A percentile compares a stretch with the other conserved stretches of the same genome.
These are phyloP conservation scores for Ceramica pisi DNA, from an alignment of 2,888 invertebrate genomes.

Conservation along the genomic window DNA sequence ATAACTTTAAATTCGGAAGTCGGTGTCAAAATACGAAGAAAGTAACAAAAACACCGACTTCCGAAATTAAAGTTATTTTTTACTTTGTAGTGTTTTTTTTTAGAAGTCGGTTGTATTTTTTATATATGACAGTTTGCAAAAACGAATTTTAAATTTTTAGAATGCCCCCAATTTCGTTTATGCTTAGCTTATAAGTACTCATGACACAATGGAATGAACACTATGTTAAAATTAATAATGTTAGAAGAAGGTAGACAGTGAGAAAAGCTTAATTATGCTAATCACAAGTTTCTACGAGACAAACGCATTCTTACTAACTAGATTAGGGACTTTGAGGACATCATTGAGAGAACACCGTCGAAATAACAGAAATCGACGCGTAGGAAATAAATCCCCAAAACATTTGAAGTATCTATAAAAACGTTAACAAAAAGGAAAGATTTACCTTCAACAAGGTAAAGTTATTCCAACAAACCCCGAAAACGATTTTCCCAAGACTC, in stretches of 20 bases:
- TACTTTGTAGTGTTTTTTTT: too few species aligned
- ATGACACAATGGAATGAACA: neutral
- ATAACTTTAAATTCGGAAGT: too few species aligned
- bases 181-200: neutral
- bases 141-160: too few species aligned
- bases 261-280: neutral
- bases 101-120: too few species aligned
- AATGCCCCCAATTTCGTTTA: neutral
- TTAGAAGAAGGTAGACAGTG: neutral
- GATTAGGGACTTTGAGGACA: neutral
- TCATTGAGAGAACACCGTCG: neutral
- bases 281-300: neutral
- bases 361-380: neutral
- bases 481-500: conserved; percentile 13
- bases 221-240: neutral
- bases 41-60: too few species aligned
- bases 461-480: conserved; percentile 12
- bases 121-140: too few species aligned
- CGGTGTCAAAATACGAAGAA: too few species aligned
- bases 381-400: neutral
- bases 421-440: neutral
- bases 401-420: neutral
- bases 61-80: too few species aligned
- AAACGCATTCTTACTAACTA: neutral
- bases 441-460: neutral